Evolutionary conservation across 2,113 vertebrate genomes (phyloP).

Genomic region (Dendropsophus ebraccatus): DNA sequence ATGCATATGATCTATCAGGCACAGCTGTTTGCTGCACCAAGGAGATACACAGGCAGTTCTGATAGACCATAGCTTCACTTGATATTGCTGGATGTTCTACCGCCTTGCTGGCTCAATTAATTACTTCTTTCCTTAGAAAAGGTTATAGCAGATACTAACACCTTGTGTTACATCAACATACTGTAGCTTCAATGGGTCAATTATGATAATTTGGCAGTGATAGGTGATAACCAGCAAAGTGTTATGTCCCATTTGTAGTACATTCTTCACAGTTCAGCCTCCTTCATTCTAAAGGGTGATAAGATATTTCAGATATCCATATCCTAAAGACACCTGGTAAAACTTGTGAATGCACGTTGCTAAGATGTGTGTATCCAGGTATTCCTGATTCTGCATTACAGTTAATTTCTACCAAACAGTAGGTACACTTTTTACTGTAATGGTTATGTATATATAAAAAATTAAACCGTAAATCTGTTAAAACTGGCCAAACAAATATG

Average conservation of each 20-base stretch:
- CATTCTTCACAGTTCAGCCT: neutral
- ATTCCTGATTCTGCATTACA: too few relatives aligned
- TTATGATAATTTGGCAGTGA: constrained; percentile 51
- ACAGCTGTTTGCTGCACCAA: constrained; percentile 46
- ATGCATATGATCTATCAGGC: constrained; percentile 53
- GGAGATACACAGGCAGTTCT: constrained; percentile 47
- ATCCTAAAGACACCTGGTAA: neutral
- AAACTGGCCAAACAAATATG: too few relatives aligned
- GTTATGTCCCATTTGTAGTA: constrained; percentile 27
- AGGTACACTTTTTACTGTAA: too few relatives aligned
- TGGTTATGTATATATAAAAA: too few relatives aligned
- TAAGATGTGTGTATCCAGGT: too few relatives aligned
- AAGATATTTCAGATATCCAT: neutral
- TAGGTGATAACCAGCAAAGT: constrained; percentile 38
- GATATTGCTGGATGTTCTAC: constrained; percentile 39
- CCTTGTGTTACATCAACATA: constrained; percentile 44
- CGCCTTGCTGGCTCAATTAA: constrained; percentile 50
- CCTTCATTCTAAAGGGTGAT: constrained; percentile 9
- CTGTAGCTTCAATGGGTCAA: constrained; percentile 37
- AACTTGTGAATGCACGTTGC: too few relatives aligned
- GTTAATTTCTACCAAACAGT: too few relatives aligned
- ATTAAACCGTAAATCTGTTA: too few relatives aligned
- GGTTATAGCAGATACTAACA: constrained; percentile 48
- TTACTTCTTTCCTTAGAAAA: constrained; percentile 30
- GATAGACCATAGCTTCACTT: constrained; percentile 45